These are phyloP conservation scores for Bhutanitis thaidina DNA, from an alignment of 2,888 invertebrate genomes.

Conservation along the genomic window DNA sequence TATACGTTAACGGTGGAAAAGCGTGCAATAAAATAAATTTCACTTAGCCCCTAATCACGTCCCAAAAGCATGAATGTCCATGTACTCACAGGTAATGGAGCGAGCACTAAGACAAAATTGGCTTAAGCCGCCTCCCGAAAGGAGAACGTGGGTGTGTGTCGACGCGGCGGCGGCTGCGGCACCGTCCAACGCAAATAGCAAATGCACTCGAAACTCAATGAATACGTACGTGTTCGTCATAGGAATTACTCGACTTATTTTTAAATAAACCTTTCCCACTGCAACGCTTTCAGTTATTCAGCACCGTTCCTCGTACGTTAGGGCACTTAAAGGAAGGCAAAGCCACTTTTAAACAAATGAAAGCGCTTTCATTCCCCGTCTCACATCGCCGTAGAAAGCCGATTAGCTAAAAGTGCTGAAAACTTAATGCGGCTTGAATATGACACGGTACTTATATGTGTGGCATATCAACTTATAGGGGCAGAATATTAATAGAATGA, in stretches of 20 bases:
- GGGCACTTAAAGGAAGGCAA: slow-evolving; percentile 68
- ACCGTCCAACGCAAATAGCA: slow-evolving; percentile 48
- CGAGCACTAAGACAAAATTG: slow-evolving; percentile 62
- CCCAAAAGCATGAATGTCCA: slow-evolving; percentile 49
- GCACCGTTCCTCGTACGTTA: slow-evolving; percentile 53
- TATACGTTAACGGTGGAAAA: slow-evolving; percentile 33
- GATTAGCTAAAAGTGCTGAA: slow-evolving; percentile 67
- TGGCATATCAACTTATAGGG: slow-evolving; percentile 4
- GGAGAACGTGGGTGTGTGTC: slow-evolving; percentile 40
- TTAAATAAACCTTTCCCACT: slow-evolving; percentile 71
- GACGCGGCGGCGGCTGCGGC: slow-evolving; percentile 29
- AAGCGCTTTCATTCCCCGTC: slow-evolving; percentile 63
- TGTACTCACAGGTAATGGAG: background rate
- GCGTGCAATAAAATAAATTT: slow-evolving; percentile 59
- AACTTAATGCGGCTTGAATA: slow-evolving; percentile 63
- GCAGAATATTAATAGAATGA: slow-evolving; percentile 1
- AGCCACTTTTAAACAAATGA: slow-evolving; percentile 74
- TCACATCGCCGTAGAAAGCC: slow-evolving; percentile 52
- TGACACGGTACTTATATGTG: slow-evolving; percentile 27
- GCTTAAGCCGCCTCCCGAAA: slow-evolving; percentile 59
- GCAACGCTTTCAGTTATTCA: slow-evolving; percentile 72
- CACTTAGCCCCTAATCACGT: slow-evolving; percentile 66
- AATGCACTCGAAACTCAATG: slow-evolving; percentile 52
- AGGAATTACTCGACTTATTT: slow-evolving; percentile 70
- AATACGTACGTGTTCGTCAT: slow-evolving; percentile 71